Conservation (phyloP, 1,140 invertebrate genomes). For the Papilio machaon region DNA sequence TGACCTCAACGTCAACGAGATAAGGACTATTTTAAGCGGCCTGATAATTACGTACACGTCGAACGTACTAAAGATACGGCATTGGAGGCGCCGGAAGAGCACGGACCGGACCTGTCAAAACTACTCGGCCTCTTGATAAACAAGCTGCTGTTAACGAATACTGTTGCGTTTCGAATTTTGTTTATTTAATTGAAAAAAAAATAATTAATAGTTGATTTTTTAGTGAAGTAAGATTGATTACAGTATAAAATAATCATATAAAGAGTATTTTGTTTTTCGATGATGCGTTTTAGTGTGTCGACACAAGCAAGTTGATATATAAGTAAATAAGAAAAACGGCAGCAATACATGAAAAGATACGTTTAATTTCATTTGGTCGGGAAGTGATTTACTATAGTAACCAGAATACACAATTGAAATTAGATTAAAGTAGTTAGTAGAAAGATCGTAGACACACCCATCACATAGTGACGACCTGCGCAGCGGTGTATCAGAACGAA, state of each 20-base stretch:
- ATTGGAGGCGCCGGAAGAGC: slow-evolving; percentile 72
- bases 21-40: slow-evolving; percentile 77
- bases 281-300: no score
- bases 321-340: not conserved
- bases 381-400: not conserved
- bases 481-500: not conserved
- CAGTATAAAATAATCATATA: no score
- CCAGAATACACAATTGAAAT: not conserved
- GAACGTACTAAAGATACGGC: slow-evolving; percentile 71
- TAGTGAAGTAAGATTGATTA: not conserved
- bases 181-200: not conserved
- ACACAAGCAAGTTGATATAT: not conserved
- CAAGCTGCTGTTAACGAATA: slow-evolving; percentile 46
- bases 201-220: not conserved
- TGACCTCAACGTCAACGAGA: slow-evolving; percentile 76
- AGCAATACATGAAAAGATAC: not conserved
- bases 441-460: not conserved
- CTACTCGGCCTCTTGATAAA: slow-evolving; percentile 44
- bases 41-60: slow-evolving; percentile 75
- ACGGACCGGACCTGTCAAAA: slow-evolving; percentile 49
- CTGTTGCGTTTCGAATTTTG: not conserved
- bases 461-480: not conserved
- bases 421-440: not conserved
- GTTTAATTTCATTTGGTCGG: not conserved
- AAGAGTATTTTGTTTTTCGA: no score